Conservation (phyloP, 92 coral and sea anemone species). For the Siderastrea siderea region DNA sequence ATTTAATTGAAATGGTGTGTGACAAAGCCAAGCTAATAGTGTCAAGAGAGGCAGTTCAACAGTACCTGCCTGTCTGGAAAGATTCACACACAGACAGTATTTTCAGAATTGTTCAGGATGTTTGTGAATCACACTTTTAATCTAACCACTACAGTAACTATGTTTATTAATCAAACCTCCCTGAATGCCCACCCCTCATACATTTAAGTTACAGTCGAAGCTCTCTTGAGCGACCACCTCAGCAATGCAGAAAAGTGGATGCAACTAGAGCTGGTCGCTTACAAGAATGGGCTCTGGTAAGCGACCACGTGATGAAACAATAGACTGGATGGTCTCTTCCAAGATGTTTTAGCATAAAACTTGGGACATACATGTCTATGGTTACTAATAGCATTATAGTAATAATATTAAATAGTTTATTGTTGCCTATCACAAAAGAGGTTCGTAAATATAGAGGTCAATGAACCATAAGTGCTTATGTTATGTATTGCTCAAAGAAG, state of each 20-base stretch:
- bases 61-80: conserved; percentile 20
- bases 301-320: no score
- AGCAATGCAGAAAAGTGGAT: neutral
- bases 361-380: no score
- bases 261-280: neutral
- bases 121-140: conserved; percentile 7
- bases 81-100: conserved; percentile 7
- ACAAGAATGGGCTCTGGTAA: no score
- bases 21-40: conserved; percentile 8
- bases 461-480: no score
- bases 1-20: conserved; percentile 30
- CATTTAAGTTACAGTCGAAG: neutral
- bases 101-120: conserved; percentile 7
- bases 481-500: no score
- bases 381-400: no score
- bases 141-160: no score
- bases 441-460: no score
- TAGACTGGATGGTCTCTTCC: no score
- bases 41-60: conserved; percentile 32
- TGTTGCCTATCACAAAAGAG: no score
- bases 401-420: no score
- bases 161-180: conserved; percentile 1
- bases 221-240: neutral
- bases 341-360: no score
- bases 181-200: conserved; percentile 1